These are phyloP conservation scores for Eupithecia abbreviata DNA, from an alignment of 2,888 invertebrate genomes.

Conservation along the genomic window DNA sequence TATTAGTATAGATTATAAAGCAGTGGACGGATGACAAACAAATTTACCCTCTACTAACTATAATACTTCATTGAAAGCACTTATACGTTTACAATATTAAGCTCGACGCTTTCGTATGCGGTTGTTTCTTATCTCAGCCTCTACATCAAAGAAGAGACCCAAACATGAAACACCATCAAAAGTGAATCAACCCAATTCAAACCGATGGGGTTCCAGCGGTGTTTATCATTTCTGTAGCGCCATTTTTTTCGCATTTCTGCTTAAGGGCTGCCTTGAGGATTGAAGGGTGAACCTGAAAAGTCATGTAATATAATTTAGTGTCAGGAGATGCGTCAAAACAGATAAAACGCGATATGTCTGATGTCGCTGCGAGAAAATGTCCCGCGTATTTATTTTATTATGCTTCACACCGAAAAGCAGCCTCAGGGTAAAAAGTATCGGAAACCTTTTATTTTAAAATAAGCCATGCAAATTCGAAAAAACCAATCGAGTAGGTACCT, in stretches of 20 bases:
- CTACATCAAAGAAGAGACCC: neutral
- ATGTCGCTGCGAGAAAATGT: neutral
- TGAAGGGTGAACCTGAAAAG: neutral
- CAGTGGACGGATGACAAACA: neutral
- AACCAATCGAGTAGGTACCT: neutral
- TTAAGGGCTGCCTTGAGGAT: neutral
- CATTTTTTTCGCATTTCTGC: neutral
- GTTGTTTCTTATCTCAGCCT: neutral
- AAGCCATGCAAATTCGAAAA: neutral
- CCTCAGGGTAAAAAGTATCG: neutral
- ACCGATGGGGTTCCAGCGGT: neutral
- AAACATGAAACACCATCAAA: neutral
- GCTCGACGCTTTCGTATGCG: neutral
- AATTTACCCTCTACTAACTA: too few relatives aligned
- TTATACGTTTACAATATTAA: neutral
- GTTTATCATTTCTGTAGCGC: neutral
- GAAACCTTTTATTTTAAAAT: conserved; percentile 1
- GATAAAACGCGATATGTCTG: neutral
- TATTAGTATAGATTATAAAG: too few relatives aligned
- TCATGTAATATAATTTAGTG: neutral
- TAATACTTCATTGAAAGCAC: too few relatives aligned
- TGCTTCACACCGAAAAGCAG: neutral
- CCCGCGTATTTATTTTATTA: neutral
- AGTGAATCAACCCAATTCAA: neutral
- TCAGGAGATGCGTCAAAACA: neutral